Base-by-base conservation (phyloP, 2,797 vertebrate genomes). In the Pterois miles region DNA sequence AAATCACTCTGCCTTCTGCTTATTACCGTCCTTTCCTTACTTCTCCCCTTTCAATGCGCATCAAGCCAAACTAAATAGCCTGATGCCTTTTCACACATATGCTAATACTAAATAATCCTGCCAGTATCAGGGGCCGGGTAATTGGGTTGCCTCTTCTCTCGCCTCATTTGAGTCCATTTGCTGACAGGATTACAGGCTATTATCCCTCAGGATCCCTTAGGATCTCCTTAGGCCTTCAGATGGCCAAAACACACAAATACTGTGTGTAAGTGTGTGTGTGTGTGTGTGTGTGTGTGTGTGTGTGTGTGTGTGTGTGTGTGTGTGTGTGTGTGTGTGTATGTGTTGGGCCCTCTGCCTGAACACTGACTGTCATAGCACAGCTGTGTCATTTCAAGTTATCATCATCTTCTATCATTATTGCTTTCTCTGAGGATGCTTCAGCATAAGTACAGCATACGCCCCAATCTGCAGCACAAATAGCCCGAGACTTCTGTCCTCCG, bases 51-150 rank as follows among this genome's bases (percentile, higher is more conserved):
- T 93, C 91, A 90, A 29, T 63, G 25, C 83, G 81, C 85, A 80
- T 78, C 53, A 36, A 83, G 87, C 89, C 86, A 84, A 91, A 83
- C 89, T 91, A 91, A 93, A 93, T 85, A 86, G 89, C 81, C 89
- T 66, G 84, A 92, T 93, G 89, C 78, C 92, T 93, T 92, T 93
- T 93, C 91, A 92, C 93, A 92, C 88, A 86, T 94, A 96, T 95
- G 95, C 95, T 96, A 96, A 93, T 93, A 86, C 88, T 88, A 88
- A 90, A 91, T 93, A 93, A 97, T 96, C 95, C 96, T 89, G 93
- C 95, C 96, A 95, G 96, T 96, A 96, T 94, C 93, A 88, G 93
- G 86, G 70, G 84, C 83, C 36, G 93, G 93, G 95, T 97, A 97
- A 97, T 97, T 96, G 95, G 89, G 85, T 94, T 91, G 89, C 91